Percentiles rank a stretch among this genome's conserved stretches.
These are phyloP conservation scores for Ataeniobius toweri DNA, from an alignment of 2,797 vertebrate species.

Conservation along the genomic window DNA sequence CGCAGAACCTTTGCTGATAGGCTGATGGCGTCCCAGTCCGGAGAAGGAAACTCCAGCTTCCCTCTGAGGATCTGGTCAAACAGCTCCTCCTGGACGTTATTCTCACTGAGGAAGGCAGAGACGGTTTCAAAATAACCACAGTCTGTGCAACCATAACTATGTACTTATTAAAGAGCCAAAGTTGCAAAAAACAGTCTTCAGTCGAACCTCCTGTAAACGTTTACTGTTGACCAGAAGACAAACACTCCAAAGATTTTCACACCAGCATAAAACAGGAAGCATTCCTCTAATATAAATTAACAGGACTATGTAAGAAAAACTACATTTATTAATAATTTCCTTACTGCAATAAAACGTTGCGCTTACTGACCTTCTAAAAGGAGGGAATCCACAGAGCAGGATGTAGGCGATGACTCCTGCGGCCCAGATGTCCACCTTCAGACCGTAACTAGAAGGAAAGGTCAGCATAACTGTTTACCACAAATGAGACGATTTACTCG, in stretches of 20 bases:
- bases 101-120: constrained; percentile 83
- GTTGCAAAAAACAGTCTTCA: background rate
- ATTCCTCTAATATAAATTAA: background rate
- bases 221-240: background rate
- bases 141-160: background rate
- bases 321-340: background rate
- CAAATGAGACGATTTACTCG: background rate
- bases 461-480: background rate
- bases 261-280: background rate
- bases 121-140: background rate
- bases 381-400: constrained; percentile 95
- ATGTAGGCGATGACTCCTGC: constrained; percentile 97
- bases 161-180: background rate
- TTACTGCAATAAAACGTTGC: background rate
- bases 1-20: constrained; percentile 90
- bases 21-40: constrained; percentile 96
- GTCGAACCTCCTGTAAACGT: no score
- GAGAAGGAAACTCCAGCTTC: constrained; percentile 94
- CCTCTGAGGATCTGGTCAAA: constrained; percentile 97
- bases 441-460: constrained; percentile 84
- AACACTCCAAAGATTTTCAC: background rate
- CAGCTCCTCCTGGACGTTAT: constrained; percentile 95
- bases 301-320: background rate
- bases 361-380: constrained; percentile 88
- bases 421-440: constrained; percentile 98